Evolutionary conservation across 2,888 invertebrate genomes (phyloP), one percentile per base, ranked within the genome.

Genomic region (Hirtodrosophila confusa): DNA sequence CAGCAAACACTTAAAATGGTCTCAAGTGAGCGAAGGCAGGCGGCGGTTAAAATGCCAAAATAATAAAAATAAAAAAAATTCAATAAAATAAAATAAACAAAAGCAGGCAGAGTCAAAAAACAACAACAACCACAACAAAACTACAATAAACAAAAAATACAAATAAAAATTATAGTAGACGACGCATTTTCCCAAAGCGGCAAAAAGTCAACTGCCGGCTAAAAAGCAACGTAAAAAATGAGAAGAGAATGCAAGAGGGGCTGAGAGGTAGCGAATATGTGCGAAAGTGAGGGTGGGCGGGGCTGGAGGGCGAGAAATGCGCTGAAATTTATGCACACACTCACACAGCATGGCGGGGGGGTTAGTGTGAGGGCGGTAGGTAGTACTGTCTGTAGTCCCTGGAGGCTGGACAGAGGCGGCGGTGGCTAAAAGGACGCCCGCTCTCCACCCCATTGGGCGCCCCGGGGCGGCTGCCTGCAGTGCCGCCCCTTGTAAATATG

Each of bases 1-100:
- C 69, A 65, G 70, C 78, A 78, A 83, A 83, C 79, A 78, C 87
- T 84, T 84, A 72, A 83, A 83, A 80, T 56, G 82, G 87, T 83
- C 87, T 83, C 87, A 74, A 83, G 87, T 74, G 83, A 65, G 69
- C 75, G 27, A 47, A 56, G 37, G 49, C 36, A 58, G 39, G 54
- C 35, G 35, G 53, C 37, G 51, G 62, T 57, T 54, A 33, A 48
- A 61, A 50, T 50, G 10, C 31, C 12, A 43, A 40, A 24, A 39
- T 37, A n/a, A 40, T n/a, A n/a, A n/a, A n/a, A n/a, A n/a, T n/a
- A 63, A 53, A 50, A 76, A 56, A 44, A 68, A 64, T 75, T 71
- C 63, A 64, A 69, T 65, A 56, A 50, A 56, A 62, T 64, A 27
- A 31, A 48, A 29, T 6, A 56, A 64, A 49, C 11, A 11, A 31